These are phyloP conservation scores for Anoncus sp. DNA, from an alignment of 2,888 invertebrate species.

Conservation along the genomic window DNA sequence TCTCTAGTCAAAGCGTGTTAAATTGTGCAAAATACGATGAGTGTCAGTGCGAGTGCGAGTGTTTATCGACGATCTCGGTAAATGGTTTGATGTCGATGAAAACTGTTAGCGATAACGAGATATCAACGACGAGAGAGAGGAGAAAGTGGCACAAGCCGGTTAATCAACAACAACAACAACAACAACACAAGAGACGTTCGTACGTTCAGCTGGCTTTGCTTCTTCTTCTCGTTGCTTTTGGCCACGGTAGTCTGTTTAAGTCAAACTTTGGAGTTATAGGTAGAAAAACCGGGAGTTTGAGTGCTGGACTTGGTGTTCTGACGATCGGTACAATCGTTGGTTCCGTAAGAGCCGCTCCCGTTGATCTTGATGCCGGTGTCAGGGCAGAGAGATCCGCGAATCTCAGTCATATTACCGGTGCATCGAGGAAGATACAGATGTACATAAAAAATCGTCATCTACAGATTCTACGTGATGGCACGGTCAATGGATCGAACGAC, in stretches of 20 bases:
- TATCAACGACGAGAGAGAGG: constrained; percentile 58
- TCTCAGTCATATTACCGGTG: constrained; percentile 92
- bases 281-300: constrained; percentile 42
- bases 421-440: constrained; percentile 92
- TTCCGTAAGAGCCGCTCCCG: constrained; percentile 71
- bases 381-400: constrained; percentile 92
- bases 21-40: constrained; percentile 50
- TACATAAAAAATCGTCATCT: constrained; percentile 93
- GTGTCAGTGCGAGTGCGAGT: constrained; percentile 50
- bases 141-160: constrained; percentile 41
- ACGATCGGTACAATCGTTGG: constrained; percentile 75
- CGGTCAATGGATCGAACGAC: constrained; percentile 93
- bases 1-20: constrained; percentile 66
- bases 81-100: constrained; percentile 36
- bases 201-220: constrained; percentile 74
- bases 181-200: constrained; percentile 65
- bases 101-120: constrained; percentile 6
- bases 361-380: constrained; percentile 75
- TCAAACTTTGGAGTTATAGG: constrained; percentile 64
- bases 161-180: too few relatives aligned
- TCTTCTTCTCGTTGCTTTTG: constrained; percentile 75
- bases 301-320: constrained; percentile 70
- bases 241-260: constrained; percentile 71
- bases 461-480: constrained; percentile 93
- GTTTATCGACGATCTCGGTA: constrained; percentile 44